Evolutionary conservation across 2,113 vertebrate genomes (phyloP).

Genomic region (Semnornis frantzii): DNA sequence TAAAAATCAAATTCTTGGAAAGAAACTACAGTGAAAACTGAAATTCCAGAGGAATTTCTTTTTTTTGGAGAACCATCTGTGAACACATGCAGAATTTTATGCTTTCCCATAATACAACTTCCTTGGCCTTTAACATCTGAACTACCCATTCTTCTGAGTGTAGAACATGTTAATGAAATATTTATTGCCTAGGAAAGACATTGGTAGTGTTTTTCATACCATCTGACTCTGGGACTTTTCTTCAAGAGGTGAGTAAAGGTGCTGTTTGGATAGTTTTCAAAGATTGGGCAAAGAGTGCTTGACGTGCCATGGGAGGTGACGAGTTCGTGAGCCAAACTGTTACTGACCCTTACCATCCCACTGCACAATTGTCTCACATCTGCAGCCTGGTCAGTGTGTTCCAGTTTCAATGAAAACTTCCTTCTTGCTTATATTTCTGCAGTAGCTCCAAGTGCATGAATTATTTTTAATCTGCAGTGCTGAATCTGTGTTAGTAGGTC

Average conservation of each 20-base stretch:
- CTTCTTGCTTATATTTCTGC: background rate
- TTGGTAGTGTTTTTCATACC: background rate
- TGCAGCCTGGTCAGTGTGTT: background rate
- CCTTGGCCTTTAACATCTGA: background rate
- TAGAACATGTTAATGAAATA: slow-evolving; percentile 10
- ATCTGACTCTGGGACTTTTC: background rate
- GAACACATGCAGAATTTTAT: background rate
- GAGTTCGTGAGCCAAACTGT: rapidly evolving
- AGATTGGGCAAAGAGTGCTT: background rate
- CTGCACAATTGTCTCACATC: rapidly evolving
- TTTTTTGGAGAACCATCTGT: background rate
- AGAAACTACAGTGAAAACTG: background rate
- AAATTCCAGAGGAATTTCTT: background rate
- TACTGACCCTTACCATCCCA: background rate
- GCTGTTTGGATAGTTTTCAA: background rate
- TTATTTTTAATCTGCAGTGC: background rate
- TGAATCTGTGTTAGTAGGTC: background rate
- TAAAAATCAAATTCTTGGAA: background rate
- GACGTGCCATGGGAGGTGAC: background rate
- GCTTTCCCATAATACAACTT: background rate
- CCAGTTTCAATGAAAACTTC: background rate
- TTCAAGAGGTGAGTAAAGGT: background rate
- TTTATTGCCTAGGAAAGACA: background rate
- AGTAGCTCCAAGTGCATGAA: background rate
- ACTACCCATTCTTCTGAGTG: background rate